Evolutionary conservation across 2,888 invertebrate species (phyloP), one percentile per base, ranked within the genome.

Genomic region (Disparrhopalites patrizii): DNA sequence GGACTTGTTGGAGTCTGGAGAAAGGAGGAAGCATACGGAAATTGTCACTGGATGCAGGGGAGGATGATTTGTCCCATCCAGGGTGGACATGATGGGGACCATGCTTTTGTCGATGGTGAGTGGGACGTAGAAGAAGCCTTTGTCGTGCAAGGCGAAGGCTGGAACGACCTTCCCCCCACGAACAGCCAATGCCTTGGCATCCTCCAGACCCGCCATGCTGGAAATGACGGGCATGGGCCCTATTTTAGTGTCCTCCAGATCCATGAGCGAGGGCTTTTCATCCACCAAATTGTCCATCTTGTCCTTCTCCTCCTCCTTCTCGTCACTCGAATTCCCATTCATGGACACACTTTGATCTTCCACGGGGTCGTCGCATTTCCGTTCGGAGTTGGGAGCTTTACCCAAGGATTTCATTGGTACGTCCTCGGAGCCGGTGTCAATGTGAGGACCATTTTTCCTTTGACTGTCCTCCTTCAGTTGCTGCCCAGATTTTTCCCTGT

Each of bases 121-220:
- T 0, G 95, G 94, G 62, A 95, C 85, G 81, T 95, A 95, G 80
- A 89, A 94, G 55, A 87, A 84, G 43, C 94, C 93, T 70, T 88
- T 86, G n/a, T 92, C 85, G 79, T 94, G 93, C 38, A 95, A 82
- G 2, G 92, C 93, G 79, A 95, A 95, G 40, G 93, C 89, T 0
- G 95, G 94, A 56, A 94, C 87, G 57, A 31, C 65, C 58, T 54
- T 66, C 36, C 64, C 68, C 54, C 10, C 28, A 3, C 15, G 20
- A 18, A 30, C 36, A 4, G 33, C 36, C 18, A 61, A 27, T 25
- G 56, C 36, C 25, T 56, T 38, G 20, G 38, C 56, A 20, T 38
- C 38, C 38, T 30, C 33, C 10, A 55, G 55, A 33, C 55, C 55
- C 8, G 58, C 36, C 58, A 58, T n/a, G 10, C 33, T 58, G 25